Conservation (phyloP, 2,797 vertebrate genomes). For the Xenentodon cancila region DNA sequence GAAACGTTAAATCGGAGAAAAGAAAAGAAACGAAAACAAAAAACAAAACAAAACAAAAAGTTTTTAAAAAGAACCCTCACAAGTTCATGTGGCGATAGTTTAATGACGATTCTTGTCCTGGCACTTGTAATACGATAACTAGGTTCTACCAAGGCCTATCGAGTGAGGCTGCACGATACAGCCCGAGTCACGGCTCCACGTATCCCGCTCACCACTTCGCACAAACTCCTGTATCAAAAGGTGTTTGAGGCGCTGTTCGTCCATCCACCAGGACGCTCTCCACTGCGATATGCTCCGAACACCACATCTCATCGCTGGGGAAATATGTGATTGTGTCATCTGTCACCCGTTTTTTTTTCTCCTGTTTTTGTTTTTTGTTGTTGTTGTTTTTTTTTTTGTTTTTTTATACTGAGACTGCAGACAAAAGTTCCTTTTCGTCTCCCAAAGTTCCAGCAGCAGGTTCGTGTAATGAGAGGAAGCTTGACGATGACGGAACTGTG, state of each 20-base stretch:
- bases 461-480: constrained; percentile 53
- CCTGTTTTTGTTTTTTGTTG: no score
- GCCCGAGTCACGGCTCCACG: constrained; percentile 69
- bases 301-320: constrained; percentile 9
- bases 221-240: constrained; percentile 57
- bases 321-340: constrained; percentile 9
- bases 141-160: constrained; percentile 76
- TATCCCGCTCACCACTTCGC: constrained; percentile 45
- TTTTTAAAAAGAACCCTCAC: constrained; percentile 42
- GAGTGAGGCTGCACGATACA: constrained; percentile 72
- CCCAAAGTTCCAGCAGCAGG: constrained; percentile 40
- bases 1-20: constrained; percentile 60
- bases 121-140: constrained; percentile 78
- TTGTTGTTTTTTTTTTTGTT: no score
- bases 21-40: no score
- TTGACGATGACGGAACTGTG: constrained; percentile 35
- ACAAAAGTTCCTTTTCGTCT: constrained; percentile 15
- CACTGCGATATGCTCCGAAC: constrained; percentile 43
- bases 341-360: constrained; percentile 1
- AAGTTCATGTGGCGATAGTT: constrained; percentile 66
- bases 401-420: constrained; percentile 25
- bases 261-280: constrained; percentile 25
- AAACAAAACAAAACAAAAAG: no score
- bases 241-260: constrained; percentile 56
- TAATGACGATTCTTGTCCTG: constrained; percentile 74